Conservation (phyloP, 2,797 vertebrate species). For the Sarcophilus harrisii region DNA sequence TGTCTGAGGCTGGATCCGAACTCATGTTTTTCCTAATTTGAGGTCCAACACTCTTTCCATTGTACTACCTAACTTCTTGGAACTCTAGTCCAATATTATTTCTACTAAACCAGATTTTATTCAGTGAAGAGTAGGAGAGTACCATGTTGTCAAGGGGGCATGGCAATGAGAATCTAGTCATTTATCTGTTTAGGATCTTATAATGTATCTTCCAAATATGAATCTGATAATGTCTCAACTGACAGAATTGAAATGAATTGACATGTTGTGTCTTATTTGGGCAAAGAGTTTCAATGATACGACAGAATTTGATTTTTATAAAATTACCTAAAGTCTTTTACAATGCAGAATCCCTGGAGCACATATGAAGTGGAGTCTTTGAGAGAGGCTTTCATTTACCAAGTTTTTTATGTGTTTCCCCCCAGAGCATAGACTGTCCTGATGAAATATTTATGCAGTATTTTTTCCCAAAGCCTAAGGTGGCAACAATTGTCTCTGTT, state of each 20-base stretch:
- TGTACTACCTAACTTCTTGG: not conserved
- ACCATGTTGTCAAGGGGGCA: not conserved
- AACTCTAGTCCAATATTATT: not conserved
- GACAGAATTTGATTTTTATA: not conserved
- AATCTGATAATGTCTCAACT: not conserved
- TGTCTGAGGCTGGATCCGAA: not conserved
- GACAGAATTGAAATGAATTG: not conserved
- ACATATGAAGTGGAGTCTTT: not conserved
- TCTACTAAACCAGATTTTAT: not conserved
- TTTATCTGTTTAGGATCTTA: not conserved
- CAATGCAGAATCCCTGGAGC: not conserved
- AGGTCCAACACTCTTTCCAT: not conserved
- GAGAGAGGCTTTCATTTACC: not conserved
- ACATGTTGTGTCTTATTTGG: not conserved
- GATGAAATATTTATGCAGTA: not conserved
- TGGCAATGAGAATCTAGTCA: not conserved
- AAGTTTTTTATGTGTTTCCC: not conserved
- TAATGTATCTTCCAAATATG: not conserved
- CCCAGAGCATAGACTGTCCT: not conserved
- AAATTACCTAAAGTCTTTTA: not conserved
- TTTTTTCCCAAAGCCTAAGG: slow-evolving; percentile 39
- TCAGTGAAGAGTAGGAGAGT: not conserved
- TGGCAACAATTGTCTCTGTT: slow-evolving; percentile 34
- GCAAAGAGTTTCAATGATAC: not conserved
- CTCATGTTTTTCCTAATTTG: not conserved